Evolutionary conservation across 2,113 vertebrate genomes (phyloP), one percentile per base, ranked within the genome.

Genomic region (Pelobates fuscus): DNA sequence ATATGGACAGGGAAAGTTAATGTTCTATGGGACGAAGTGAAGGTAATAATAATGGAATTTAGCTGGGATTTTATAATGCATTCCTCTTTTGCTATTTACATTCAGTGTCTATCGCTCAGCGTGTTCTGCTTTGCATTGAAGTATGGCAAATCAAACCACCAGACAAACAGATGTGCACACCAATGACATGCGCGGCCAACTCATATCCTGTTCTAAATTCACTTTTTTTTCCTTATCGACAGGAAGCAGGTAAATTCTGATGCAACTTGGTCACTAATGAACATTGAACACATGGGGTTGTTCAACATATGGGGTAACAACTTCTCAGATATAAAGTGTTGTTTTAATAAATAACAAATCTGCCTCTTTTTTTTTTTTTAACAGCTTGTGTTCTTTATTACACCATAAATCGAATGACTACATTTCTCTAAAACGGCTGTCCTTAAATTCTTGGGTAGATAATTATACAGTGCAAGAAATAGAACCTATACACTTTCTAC

Each of bases 101-200:
- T 67, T 25, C 25, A 32, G 26, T 29, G 49, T 67, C 63, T 60
- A 25, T 59, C 18, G 5, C 41, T 23, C 7, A 43, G 1, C 23
- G 32, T 23, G 32, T 44, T 24, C 37, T 18, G 32, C 37, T 76
- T 44, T 60, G 20, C 23, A 37, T 55, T 37, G 46, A 55, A 73
- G 62, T 64, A 57, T 27, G 27, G 54, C 41, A 17, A 25, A 72
- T 20, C 15, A 18, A 54, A 65, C 23, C 49, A 55, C 41, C 15
- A 74, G 61, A 57, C 21, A 26, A 68, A 52, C 73, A 75, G 71
- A 75, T 75, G 72, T 67, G 18, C 20, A 76, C 43, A 76, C 43
- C 52, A 67, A 64, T 24, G 25, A 18, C 55, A 49, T 24, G 15
- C 15, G 18, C 2, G 54, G 27, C 70, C 70, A 73, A 73, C 7